A percentile compares a stretch with the other conserved stretches of the same genome.
phyloP scores from a whole-genome alignment of 2,113 vertebrate genomes.

The Clarias gariepinus region DNA sequence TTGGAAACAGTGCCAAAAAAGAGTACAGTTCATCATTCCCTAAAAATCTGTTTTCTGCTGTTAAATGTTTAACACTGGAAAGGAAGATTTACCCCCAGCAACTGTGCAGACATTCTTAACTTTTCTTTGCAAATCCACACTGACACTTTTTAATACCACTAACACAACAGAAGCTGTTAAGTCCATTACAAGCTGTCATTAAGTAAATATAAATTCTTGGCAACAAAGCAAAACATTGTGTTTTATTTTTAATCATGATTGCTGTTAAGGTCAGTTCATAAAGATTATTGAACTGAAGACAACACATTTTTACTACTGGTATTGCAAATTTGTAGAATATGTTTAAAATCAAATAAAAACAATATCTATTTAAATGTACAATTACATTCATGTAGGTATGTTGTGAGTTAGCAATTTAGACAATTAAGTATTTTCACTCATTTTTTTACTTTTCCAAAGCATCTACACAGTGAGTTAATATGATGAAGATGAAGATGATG shows the following conservation, averaged over 20 bases:
- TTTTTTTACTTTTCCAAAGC: neutral
- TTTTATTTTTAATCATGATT: neutral
- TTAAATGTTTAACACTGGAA: neutral
- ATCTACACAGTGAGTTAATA: neutral
- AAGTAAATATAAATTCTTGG: neutral
- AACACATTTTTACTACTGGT: neutral
- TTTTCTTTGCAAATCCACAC: neutral
- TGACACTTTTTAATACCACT: neutral
- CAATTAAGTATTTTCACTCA: neutral
- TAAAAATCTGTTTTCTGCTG: neutral
- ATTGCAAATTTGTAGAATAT: neutral
- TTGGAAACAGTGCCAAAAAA: neutral
- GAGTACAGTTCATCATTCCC: neutral
- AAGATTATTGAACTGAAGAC: neutral
- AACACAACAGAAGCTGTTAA: neutral
- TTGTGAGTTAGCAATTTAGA: neutral
- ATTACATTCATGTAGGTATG: neutral
- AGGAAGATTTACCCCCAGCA: neutral
- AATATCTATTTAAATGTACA: neutral
- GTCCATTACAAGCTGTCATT: neutral
- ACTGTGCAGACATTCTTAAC: neutral
- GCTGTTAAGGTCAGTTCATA: neutral
- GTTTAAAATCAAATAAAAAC: neutral
- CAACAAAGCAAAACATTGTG: neutral
- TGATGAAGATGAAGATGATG: no score